Evolutionary conservation across 2,797 vertebrate genomes (phyloP).

Genomic region (Tapirus indicus): DNA sequence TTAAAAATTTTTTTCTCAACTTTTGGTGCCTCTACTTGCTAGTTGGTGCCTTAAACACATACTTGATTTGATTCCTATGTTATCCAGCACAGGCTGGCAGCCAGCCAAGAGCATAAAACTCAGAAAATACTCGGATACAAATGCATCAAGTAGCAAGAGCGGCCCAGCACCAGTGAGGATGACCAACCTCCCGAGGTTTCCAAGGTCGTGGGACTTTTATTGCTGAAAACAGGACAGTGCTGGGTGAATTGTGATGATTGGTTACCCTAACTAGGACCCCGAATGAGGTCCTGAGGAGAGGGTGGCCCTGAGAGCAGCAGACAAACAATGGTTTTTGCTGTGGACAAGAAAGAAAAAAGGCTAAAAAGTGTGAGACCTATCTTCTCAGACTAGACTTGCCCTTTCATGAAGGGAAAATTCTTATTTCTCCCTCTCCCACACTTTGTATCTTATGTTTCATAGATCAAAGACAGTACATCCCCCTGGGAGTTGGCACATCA

Average conservation of each 20-base stretch:
- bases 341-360: not conserved
- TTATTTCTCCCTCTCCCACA: not conserved
- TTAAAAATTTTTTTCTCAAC: not conserved
- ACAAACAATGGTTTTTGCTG: not conserved
- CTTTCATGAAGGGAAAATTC: slow-evolving; percentile 30
- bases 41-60: not conserved
- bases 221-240: not conserved
- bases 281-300: not conserved
- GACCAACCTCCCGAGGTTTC: not conserved
- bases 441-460: not conserved
- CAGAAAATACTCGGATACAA: not conserved
- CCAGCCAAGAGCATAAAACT: not conserved
- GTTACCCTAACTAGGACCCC: not conserved
- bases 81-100: not conserved
- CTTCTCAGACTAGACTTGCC: not conserved
- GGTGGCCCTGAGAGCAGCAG: not conserved
- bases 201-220: not conserved
- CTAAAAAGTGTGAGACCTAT: not conserved
- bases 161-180: not conserved
- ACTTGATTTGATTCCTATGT: not conserved
- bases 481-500: not conserved
- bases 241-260: not conserved
- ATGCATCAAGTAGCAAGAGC: not conserved
- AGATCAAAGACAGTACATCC: not conserved
- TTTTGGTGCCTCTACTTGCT: not conserved